Evolutionary conservation across 2,797 vertebrate genomes (phyloP), one percentile per base, ranked within the genome.

Genomic region (Sebastiscus albofasciatus): DNA sequence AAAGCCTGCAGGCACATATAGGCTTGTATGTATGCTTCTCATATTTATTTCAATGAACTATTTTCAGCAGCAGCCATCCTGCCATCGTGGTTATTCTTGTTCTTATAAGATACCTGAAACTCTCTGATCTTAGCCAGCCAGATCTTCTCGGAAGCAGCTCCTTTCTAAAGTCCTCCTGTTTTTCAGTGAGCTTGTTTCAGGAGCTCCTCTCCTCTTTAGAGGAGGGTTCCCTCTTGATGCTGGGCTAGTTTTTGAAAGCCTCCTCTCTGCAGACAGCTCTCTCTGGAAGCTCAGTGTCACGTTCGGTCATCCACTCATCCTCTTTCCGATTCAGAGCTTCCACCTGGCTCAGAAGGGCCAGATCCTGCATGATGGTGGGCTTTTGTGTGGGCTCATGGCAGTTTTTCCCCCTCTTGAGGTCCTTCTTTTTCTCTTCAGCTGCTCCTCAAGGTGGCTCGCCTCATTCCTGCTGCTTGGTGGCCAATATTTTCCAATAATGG

Each of bases 181-280:
- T 39, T 29, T 60, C 5, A 59, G 27, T 24, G 65, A 26, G 36
- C 49, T 39, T 20, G 29, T 29, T 59, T 36, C 49, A 4, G 7
- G 61, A 72, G 74, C 68, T 76, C 61, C 49, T 75, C 69, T 72
- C 27, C 18, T 27, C 46, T 61, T 46, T 36, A 22, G n/a, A 64
- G 72, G 24, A 26, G 22, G 11, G 16, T 22, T 36, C 11, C 29
- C 39, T 46, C 42, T 46, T 46, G 42, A 46, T 46, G 42, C 14
- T 16, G 42, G 42, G 14, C 42, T 46, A 16, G 14, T 46, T 64
- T 33, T 46, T 65, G 65, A 79, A 67, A 68, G 29, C 52, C 39
- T 75, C 36, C 52, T 76, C 54, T 59, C 22, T 24, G 13, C 65
- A 62, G 67, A 56, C 49, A 36, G 31, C 36, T 75, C 59, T 55